Conservation (phyloP, 1,140 invertebrate species). For the Apis florea region DNA sequence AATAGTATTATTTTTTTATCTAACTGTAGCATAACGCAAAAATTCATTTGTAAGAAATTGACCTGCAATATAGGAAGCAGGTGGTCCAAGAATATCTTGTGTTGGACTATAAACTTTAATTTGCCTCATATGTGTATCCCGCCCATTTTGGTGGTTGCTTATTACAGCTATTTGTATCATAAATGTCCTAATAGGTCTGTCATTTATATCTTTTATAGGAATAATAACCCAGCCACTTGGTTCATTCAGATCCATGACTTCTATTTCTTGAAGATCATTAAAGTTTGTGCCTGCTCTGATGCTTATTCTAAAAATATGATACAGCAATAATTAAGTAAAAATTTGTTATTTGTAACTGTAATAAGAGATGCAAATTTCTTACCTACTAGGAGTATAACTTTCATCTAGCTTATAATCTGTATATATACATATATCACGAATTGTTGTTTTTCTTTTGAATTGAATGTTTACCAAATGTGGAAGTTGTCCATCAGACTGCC, state of each 20-base stretch:
- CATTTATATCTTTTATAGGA: slow-evolving; percentile 93
- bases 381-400: slow-evolving; percentile 97
- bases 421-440: slow-evolving; percentile 97
- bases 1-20: slow-evolving; percentile 78
- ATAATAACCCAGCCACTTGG: slow-evolving; percentile 98
- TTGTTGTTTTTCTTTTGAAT: slow-evolving; percentile 96
- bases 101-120: slow-evolving; percentile 97
- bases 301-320: slow-evolving; percentile 86
- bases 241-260: slow-evolving; percentile 96
- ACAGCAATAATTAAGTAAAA: neutral
- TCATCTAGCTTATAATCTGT: slow-evolving; percentile 99
- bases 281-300: slow-evolving; percentile 97
- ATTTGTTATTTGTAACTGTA: neutral
- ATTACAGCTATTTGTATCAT: slow-evolving; percentile 99
- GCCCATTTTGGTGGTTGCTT: slow-evolving; percentile 98
- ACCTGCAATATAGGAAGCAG: slow-evolving; percentile 86
- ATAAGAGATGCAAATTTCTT: slow-evolving; percentile 2
- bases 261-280: slow-evolving; percentile 98
- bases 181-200: slow-evolving; percentile 94
- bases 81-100: slow-evolving; percentile 85
- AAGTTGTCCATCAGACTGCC: slow-evolving; percentile 99
- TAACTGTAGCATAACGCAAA: slow-evolving; percentile 89
- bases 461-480: slow-evolving; percentile 99
- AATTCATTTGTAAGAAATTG: slow-evolving; percentile 91
- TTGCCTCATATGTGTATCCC: slow-evolving; percentile 98